phyloP scores from a whole-genome alignment of 1,140 invertebrate genomes.

The Helicorthomorpha holstii region DNA sequence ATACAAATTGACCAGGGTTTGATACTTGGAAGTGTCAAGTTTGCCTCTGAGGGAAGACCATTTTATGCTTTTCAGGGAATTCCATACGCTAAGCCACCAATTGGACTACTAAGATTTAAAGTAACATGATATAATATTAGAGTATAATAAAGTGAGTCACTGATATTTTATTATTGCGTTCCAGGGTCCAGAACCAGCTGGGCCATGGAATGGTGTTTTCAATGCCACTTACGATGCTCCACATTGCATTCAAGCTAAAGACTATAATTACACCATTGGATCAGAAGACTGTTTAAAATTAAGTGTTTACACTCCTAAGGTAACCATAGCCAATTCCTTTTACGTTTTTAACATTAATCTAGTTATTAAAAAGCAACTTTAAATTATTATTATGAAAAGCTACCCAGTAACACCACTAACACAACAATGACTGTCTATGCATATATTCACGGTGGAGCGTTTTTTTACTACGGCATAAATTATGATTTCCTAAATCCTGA shows the following conservation, averaged over 20 bases:
- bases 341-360: too few relatives aligned
- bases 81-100: neutral
- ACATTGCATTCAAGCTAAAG: constrained; percentile 21
- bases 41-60: neutral
- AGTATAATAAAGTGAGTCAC: too few relatives aligned
- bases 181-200: constrained; percentile 19
- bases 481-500: too few relatives aligned
- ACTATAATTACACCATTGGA: constrained; percentile 16
- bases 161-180: too few relatives aligned
- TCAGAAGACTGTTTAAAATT: constrained; percentile 51
- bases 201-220: constrained; percentile 15
- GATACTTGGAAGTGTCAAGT: neutral
- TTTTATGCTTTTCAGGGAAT: neutral
- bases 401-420: too few relatives aligned
- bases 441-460: too few relatives aligned
- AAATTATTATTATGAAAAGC: too few relatives aligned
- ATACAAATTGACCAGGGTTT: neutral
- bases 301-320: constrained; percentile 43
- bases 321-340: too few relatives aligned
- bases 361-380: too few relatives aligned
- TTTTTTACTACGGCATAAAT: too few relatives aligned
- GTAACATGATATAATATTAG: too few relatives aligned
- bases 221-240: constrained; percentile 20
- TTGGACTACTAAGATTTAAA: neutral
- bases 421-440: too few relatives aligned